These are phyloP conservation scores for Temnothorax nylanderi DNA, from an alignment of 1,140 invertebrate genomes.

Conservation along the genomic window DNA sequence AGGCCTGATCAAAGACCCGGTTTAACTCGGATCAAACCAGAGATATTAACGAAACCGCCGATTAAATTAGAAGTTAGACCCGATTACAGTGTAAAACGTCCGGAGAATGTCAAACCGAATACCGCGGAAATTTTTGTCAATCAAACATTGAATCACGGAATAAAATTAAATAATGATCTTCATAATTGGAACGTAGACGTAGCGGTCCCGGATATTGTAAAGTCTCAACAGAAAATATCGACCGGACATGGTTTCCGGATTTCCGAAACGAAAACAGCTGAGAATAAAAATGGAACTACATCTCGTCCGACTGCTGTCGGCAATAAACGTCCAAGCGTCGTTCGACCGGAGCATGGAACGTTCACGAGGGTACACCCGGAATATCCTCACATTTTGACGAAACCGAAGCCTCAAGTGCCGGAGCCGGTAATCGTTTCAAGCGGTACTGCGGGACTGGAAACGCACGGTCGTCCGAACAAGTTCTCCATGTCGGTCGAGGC, in stretches of 20 bases:
- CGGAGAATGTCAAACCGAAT: conserved; percentile 23
- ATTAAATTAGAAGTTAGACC: conserved; percentile 51
- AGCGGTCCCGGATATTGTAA: not conserved
- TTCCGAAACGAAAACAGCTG: not conserved
- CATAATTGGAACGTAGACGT: conserved; percentile 45
- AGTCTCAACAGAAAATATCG: conserved; percentile 30
- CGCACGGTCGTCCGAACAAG: conserved; percentile 70
- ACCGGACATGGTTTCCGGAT: not conserved
- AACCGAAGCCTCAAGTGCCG: conserved; percentile 79
- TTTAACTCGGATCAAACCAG: conserved; percentile 57
- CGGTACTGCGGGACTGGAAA: conserved; percentile 70
- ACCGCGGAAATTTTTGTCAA: conserved; percentile 32
- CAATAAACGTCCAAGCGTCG: conserved; percentile 19
- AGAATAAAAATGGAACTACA: conserved; percentile 22
- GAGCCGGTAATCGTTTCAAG: conserved; percentile 79
- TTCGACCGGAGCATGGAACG: conserved; percentile 60
- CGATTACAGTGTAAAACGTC: not conserved
- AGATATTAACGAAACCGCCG: conserved; percentile 65
- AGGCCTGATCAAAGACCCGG: conserved; percentile 62
- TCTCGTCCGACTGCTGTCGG: conserved; percentile 1
- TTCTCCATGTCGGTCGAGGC: conserved; percentile 80
- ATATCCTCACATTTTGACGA: conserved; percentile 82
- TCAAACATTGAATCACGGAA: conserved; percentile 3
- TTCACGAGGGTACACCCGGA: conserved; percentile 78
- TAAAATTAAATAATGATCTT: conserved; percentile 44